Evolutionary conservation across 2,113 vertebrate genomes (phyloP).

Genomic region (Carollia perspicillata): DNA sequence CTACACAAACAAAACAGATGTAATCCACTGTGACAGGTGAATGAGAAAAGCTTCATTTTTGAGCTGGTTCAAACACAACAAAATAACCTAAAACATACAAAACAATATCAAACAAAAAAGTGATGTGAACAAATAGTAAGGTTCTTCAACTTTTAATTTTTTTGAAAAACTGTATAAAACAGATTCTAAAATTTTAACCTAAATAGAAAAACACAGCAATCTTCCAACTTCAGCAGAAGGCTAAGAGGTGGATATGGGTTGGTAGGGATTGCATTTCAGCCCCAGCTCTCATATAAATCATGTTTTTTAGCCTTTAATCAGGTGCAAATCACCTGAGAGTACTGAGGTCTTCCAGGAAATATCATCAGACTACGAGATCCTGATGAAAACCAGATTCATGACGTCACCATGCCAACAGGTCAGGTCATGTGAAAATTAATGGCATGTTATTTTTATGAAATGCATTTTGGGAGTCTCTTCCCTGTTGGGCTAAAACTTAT

Average conservation of each 20-base stretch:
- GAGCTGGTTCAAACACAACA: background rate
- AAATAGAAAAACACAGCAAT: background rate
- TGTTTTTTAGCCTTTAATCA: background rate
- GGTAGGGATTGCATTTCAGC: background rate
- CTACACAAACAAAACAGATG: background rate
- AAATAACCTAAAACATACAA: background rate
- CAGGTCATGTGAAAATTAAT: conserved; percentile 4
- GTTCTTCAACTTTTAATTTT: background rate
- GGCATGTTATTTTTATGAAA: conserved; percentile 21
- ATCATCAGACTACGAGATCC: background rate
- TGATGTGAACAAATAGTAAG: background rate
- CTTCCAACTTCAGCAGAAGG: background rate
- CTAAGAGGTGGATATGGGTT: background rate
- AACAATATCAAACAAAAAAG: background rate
- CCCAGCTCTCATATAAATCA: background rate
- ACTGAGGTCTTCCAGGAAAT: background rate
- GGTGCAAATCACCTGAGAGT: background rate
- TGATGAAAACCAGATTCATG: background rate
- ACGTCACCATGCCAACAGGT: background rate
- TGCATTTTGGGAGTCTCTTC: background rate
- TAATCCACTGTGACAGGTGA: background rate
- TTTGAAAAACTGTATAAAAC: background rate
- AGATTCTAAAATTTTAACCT: background rate
- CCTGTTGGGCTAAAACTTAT: background rate
- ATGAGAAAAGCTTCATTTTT: background rate